phyloP scores from a whole-genome alignment of 2,888 invertebrate genomes.

The Eledona agricola region DNA sequence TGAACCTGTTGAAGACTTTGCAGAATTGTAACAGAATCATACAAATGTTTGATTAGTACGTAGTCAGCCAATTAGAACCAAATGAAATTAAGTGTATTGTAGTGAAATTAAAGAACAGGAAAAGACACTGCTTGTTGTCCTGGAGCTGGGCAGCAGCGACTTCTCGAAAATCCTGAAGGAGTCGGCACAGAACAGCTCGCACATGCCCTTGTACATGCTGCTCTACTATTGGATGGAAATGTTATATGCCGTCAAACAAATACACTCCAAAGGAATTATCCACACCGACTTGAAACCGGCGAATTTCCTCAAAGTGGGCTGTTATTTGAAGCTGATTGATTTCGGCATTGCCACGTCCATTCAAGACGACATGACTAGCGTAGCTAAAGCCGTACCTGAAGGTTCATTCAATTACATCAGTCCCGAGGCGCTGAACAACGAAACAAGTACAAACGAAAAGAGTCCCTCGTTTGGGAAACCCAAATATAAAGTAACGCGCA shows the following conservation, averaged over 20 bases:
- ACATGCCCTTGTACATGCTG: slow-evolving; percentile 78
- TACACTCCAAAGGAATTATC: slow-evolving; percentile 91
- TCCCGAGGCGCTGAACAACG: slow-evolving; percentile 86
- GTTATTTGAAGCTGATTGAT: slow-evolving; percentile 92
- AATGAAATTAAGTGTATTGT: slow-evolving; percentile 7
- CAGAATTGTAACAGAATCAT: slow-evolving; percentile 87
- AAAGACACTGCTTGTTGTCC: slow-evolving; percentile 80
- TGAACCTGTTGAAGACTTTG: slow-evolving; percentile 79
- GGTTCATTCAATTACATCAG: slow-evolving; percentile 97
- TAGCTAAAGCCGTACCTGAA: slow-evolving; percentile 81
- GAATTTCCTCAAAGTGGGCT: slow-evolving; percentile 89
- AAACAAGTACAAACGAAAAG: slow-evolving; percentile 58
- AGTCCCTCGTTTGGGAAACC: slow-evolving; percentile 61
- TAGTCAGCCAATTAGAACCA: slow-evolving; percentile 44
- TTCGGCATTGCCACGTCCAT: slow-evolving; percentile 95
- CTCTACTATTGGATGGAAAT: slow-evolving; percentile 94
- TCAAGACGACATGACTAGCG: slow-evolving; percentile 87
- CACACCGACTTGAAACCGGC: slow-evolving; percentile 98
- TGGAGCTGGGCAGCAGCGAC: slow-evolving; percentile 94
- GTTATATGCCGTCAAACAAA: slow-evolving; percentile 88
- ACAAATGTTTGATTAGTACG: slow-evolving; percentile 87
- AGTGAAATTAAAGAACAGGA: slow-evolving; percentile 76
- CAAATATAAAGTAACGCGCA: slow-evolving; percentile 65
- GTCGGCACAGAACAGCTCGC: slow-evolving; percentile 60
- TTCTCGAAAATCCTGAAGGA: slow-evolving; percentile 76